Evolutionary conservation across 2,888 invertebrate species (phyloP), one percentile per base, ranked within the genome.

Genomic region (Chrysolina haemoptera): DNA sequence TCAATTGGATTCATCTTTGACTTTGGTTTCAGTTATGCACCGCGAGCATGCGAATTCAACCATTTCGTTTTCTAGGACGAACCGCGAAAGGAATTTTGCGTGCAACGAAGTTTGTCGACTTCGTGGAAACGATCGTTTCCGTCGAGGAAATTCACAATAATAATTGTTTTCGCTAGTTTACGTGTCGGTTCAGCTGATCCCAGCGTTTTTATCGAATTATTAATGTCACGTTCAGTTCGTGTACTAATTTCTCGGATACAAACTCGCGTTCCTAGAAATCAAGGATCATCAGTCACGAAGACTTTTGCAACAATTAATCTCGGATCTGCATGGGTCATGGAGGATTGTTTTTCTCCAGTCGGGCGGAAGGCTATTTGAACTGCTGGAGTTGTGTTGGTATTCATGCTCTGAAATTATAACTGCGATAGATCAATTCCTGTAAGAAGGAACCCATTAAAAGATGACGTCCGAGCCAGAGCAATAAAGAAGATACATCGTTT

Each of bases 221-320:
- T 12, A 50, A 66, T 66, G 66, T 66, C 66, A 66, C 66, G 66
- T 50, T 66, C 50, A n/a, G 43, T 27, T 59, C 27, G 35, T 59
- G 59, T 8, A 59, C 59, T 27, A 16, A 59, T 35, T 59, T 68
- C 46, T 27, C 48, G 22, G 55, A 68, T 41, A 18, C n/a, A 68
- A 62, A 46, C 1, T 41, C 4, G 22, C 62, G 62, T 59, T 62
- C 62, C 41, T 53, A 62, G 46, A 62, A 43, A 68, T 68, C 68
- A 68, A 68, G 62, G 48, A 68, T 62, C 46, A 46, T 62, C 62
- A 46, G 68, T 68, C 68, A 68, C 68, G 68, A 59, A 59, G 18
- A 59, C n/a, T 27, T 35, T 35, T 9, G 59, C 5, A 27, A 14
- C 59, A 59, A 59, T 59, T 59, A 35, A 59, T 59, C 59, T 59